phyloP scores from a whole-genome alignment of 2,888 invertebrate species.

The Cephus nigrinus region DNA sequence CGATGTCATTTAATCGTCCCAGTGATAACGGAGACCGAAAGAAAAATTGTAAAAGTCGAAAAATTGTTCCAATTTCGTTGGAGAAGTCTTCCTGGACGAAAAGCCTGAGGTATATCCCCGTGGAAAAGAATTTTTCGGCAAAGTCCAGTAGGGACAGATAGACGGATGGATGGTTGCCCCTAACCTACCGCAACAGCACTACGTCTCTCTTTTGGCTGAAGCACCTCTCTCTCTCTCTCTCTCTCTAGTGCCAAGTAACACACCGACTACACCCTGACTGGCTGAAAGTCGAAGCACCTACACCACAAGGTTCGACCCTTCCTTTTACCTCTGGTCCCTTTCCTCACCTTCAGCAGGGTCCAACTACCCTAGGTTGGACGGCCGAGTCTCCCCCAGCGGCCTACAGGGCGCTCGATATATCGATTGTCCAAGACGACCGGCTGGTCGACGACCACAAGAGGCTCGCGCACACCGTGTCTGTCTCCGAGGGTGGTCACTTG shows the following conservation, averaged over 20 bases:
- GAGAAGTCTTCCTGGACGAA: not conserved
- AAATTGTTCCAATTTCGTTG: not conserved
- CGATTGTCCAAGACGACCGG: slow-evolving; percentile 51
- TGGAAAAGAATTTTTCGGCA: not conserved
- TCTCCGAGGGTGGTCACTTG: slow-evolving; percentile 30
- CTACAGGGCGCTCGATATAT: slow-evolving; percentile 24
- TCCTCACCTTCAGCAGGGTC: too few relatives aligned
- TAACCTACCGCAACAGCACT: slow-evolving; percentile 59
- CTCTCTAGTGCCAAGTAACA: slow-evolving; percentile 2
- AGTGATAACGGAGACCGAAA: too few relatives aligned
- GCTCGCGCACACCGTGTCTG: slow-evolving; percentile 22
- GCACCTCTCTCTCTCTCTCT: slow-evolving; percentile 1
- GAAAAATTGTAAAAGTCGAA: not conserved
- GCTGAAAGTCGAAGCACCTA: slow-evolving; percentile 17
- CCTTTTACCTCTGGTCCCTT: too few relatives aligned
- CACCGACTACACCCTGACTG: too few relatives aligned
- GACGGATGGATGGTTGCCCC: slow-evolving; percentile 47
- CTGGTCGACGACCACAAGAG: slow-evolving; percentile 52
- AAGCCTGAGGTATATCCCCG: not conserved
- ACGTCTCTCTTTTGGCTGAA: slow-evolving; percentile 19
- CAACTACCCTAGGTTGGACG: too few relatives aligned
- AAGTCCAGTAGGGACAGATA: not conserved
- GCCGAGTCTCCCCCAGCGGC: not conserved
- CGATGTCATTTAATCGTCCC: not conserved
- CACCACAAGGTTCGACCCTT: slow-evolving; percentile 12